phyloP scores from a whole-genome alignment of 2,113 vertebrate species.

The Columba livia region DNA sequence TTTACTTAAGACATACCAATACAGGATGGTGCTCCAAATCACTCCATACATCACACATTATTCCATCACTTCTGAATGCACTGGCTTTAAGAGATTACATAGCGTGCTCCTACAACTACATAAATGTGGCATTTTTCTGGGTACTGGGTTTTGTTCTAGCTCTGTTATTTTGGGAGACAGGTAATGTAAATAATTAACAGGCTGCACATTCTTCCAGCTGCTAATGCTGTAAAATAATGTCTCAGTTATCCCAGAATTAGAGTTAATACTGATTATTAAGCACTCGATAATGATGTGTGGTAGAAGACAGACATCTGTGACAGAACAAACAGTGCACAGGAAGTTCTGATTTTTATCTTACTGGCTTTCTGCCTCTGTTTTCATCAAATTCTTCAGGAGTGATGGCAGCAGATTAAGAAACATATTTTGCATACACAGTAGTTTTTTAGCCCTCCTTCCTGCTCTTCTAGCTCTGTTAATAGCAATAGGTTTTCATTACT shows the following conservation, averaged over 20 bases:
- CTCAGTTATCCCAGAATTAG: not conserved
- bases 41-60: not conserved
- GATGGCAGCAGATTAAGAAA: not conserved
- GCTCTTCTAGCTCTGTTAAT: not conserved
- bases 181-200: not conserved
- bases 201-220: not conserved
- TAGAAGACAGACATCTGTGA: not conserved
- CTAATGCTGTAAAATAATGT: not conserved
- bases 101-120: not conserved
- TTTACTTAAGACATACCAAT: not conserved
- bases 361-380: not conserved
- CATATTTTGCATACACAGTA: not conserved
- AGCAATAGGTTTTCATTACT: not conserved
- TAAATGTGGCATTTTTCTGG: not conserved
- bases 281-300: not conserved
- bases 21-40: not conserved
- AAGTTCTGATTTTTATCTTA: constrained; percentile 6
- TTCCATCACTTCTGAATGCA: not conserved
- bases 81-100: not conserved
- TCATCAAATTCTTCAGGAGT: not conserved
- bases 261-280: not conserved
- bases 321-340: not conserved
- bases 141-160: not conserved
- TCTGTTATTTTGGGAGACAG: not conserved
- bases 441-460: not conserved